These are phyloP conservation scores for Palythoa caribaeorum DNA, from an alignment of 92 coral and sea anemone genomes.

Conservation along the genomic window DNA sequence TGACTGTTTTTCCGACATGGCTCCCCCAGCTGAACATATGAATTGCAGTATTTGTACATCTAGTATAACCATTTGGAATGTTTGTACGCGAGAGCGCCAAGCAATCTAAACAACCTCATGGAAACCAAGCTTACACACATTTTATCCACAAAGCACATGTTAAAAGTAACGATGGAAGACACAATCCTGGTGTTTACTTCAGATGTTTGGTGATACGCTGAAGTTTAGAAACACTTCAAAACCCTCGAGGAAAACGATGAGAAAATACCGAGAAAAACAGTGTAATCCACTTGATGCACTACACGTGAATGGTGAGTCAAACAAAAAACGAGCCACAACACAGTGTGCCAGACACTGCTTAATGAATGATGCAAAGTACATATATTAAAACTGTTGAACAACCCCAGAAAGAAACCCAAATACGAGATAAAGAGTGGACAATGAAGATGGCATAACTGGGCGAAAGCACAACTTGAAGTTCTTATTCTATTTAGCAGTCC, in stretches of 20 bases:
- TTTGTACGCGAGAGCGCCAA: too few relatives aligned
- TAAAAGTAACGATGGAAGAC: not conserved
- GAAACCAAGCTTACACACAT: not conserved
- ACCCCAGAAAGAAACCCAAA: not conserved
- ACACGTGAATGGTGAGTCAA: not conserved
- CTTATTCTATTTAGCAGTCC: slow-evolving; percentile 65
- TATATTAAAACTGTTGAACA: not conserved
- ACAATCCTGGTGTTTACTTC: not conserved
- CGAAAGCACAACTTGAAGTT: not conserved
- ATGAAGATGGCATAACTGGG: not conserved
- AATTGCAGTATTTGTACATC: too few relatives aligned
- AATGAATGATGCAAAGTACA: not conserved
- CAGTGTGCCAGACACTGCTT: slow-evolving; percentile 41
- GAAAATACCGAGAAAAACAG: not conserved
- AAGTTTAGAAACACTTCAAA: not conserved
- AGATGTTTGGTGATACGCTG: not conserved
- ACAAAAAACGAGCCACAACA: not conserved
- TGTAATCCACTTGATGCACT: not conserved
- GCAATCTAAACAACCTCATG: not conserved
- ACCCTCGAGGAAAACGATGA: not conserved
- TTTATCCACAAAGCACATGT: not conserved
- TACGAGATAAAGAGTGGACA: not conserved
- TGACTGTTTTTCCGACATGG: too few relatives aligned
- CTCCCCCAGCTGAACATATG: too few relatives aligned
- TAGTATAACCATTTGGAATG: too few relatives aligned